Evolutionary conservation across 2,113 vertebrate species (phyloP).

Genomic region (Aythya baeri): DNA sequence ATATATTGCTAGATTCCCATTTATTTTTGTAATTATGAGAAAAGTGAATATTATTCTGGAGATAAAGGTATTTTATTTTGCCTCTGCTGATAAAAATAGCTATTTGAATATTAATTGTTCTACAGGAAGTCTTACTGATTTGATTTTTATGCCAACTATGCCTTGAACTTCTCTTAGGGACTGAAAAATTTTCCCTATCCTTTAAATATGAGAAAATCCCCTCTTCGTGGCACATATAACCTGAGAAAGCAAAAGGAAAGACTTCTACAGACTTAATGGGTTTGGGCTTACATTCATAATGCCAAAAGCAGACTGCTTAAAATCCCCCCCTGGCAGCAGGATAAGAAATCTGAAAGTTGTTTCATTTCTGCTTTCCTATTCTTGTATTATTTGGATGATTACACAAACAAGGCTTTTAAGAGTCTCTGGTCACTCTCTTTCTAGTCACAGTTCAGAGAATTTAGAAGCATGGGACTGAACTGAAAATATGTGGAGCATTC

Average conservation of each 20-base stretch:
- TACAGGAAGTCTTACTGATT: conserved; percentile 19
- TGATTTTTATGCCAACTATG: conserved; percentile 11
- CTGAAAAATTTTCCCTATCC: not conserved
- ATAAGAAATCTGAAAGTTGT: not conserved
- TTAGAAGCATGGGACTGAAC: conserved; percentile 54
- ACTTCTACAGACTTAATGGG: not conserved
- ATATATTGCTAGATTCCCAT: not conserved
- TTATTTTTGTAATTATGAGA: conserved; percentile 45
- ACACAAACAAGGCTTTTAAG: conserved; percentile 31
- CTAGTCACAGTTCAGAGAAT: conserved; percentile 67
- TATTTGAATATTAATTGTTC: conserved; percentile 14
- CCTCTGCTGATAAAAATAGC: not conserved
- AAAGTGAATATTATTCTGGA: not conserved
- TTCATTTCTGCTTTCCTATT: not conserved
- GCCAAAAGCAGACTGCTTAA: not conserved
- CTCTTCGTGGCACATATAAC: not conserved
- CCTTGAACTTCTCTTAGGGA: conserved; percentile 2
- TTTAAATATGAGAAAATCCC: not conserved
- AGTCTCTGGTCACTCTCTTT: not conserved
- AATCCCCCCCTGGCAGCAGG: not conserved
- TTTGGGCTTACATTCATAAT: not conserved
- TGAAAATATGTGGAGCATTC: conserved; percentile 69
- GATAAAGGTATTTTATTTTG: conserved; percentile 29
- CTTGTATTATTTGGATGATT: conserved; percentile 4
- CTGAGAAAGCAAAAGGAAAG: not conserved